These are phyloP conservation scores for Corbicula japonica DNA, from an alignment of 2,888 invertebrate species.

Conservation along the genomic window DNA sequence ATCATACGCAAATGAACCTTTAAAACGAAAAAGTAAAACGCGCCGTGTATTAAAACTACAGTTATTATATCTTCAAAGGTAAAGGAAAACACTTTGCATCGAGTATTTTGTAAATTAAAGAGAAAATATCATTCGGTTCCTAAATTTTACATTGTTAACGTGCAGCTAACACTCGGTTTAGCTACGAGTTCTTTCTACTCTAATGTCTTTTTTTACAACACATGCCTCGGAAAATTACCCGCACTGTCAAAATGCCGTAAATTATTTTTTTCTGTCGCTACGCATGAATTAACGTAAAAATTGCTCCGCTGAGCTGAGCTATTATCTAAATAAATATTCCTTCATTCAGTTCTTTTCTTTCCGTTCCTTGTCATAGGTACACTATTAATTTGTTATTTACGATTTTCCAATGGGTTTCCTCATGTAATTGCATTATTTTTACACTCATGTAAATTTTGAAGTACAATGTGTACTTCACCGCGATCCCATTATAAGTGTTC, in stretches of 20 bases:
- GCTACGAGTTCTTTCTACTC: constrained; percentile 27
- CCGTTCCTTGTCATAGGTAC: constrained; percentile 29
- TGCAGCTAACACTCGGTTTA: constrained; percentile 19
- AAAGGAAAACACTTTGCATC: too few relatives aligned
- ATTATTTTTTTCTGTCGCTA: constrained; percentile 46
- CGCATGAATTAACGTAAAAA: constrained; percentile 51
- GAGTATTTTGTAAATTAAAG: too few relatives aligned
- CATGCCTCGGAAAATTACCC: constrained; percentile 38
- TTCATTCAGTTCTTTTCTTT: constrained; percentile 13
- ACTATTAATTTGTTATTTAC: constrained; percentile 50
- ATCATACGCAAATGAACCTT: too few relatives aligned
- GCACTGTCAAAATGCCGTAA: constrained; percentile 36
- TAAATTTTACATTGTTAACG: constrained; percentile 18
- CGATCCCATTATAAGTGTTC: neutral
- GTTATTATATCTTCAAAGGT: too few relatives aligned
- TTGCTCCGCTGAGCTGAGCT: constrained; percentile 29
- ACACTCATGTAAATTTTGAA: neutral
- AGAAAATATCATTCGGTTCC: too few relatives aligned
- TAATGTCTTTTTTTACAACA: constrained; percentile 42
- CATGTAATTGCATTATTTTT: constrained; percentile 13
- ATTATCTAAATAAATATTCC: constrained; percentile 43
- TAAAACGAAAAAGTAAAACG: too few relatives aligned
- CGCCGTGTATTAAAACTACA: too few relatives aligned
- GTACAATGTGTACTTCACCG: neutral
- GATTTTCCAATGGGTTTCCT: constrained; percentile 26